Conservation (phyloP, 2,113 vertebrate species). For the Melanocharis versteri region DNA sequence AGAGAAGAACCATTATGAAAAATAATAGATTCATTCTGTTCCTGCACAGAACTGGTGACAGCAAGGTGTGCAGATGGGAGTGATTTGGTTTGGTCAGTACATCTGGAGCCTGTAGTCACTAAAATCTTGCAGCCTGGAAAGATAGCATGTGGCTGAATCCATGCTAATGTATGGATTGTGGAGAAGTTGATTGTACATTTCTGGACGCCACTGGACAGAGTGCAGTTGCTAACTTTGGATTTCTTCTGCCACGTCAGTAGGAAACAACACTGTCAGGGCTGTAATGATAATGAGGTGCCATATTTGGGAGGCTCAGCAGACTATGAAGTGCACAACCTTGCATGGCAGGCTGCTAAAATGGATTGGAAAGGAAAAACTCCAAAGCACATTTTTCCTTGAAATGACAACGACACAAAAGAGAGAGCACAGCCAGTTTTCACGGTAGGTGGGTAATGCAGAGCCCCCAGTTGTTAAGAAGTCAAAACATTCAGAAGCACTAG, state of each 20-base stretch:
- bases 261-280: background rate
- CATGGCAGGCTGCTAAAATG: constrained; percentile 28
- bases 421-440: constrained; percentile 62
- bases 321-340: constrained; percentile 32
- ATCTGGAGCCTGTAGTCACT: background rate
- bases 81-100: background rate
- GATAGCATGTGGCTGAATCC: background rate
- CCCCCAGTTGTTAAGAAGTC: constrained; percentile 35
- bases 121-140: background rate
- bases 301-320: constrained; percentile 11
- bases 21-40: background rate
- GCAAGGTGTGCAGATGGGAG: background rate
- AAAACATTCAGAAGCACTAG: constrained; percentile 48
- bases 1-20: background rate
- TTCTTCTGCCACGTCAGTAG: background rate
- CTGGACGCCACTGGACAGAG: background rate
- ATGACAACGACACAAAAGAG: constrained; percentile 34
- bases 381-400: constrained; percentile 36
- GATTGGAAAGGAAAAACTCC: constrained; percentile 27
- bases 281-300: background rate
- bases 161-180: background rate
- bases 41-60: background rate
- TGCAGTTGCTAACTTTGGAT: background rate
- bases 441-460: constrained; percentile 53
- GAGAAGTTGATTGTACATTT: background rate